These are phyloP conservation scores for Orcinus orca DNA, from an alignment of 2,113 vertebrate species.

Conservation along the genomic window DNA sequence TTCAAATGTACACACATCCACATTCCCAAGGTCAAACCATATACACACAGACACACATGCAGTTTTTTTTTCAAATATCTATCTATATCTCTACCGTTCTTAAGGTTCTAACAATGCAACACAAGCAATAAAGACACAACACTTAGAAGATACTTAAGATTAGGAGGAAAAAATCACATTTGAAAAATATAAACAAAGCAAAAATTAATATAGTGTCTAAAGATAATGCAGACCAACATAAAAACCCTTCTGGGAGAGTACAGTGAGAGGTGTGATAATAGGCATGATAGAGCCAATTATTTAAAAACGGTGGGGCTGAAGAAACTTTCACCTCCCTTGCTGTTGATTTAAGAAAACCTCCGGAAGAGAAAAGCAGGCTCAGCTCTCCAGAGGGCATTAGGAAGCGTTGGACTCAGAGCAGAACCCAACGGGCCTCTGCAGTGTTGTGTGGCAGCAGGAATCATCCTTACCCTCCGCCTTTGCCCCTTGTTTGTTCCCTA, in stretches of 20 bases:
- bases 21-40: not conserved
- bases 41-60: not conserved
- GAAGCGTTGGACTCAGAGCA: rapidly evolving
- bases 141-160: not conserved
- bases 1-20: not conserved
- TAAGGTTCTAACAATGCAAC: not conserved
- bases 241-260: not conserved
- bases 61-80: not conserved
- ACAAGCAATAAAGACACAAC: not conserved
- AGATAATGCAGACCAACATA: not conserved
- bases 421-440: not conserved
- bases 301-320: not conserved
- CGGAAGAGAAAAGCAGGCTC: not conserved
- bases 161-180: not conserved
- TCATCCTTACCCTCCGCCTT: not conserved
- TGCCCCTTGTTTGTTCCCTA: not conserved
- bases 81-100: not conserved
- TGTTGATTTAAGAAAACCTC: not conserved
- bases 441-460: rapidly evolving
- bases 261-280: not conserved
- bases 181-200: constrained; percentile 21
- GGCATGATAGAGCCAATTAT: not conserved
- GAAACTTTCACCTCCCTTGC: not conserved
- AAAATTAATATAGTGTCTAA: not conserved
- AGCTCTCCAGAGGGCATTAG: not conserved